Evolutionary conservation across 2,888 invertebrate genomes (phyloP).

Genomic region (Chesias legatella): DNA sequence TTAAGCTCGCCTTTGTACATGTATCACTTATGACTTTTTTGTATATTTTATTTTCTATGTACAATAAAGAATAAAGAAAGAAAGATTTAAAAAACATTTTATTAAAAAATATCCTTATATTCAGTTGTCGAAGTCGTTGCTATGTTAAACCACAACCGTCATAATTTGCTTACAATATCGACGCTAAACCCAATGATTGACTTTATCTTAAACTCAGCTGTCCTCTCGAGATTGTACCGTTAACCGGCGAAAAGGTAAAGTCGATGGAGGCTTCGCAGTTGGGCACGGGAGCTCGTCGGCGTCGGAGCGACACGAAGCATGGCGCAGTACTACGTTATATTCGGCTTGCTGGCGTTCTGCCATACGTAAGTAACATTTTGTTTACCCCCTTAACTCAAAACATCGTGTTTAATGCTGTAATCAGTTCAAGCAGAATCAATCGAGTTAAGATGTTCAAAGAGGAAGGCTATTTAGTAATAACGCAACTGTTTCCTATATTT

Average conservation of each 20-base stretch:
- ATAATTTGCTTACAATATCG: constrained; percentile 22
- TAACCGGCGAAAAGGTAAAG: constrained; percentile 26
- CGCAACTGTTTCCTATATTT: no score
- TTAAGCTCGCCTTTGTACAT: no score
- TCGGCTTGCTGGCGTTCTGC: constrained; percentile 57
- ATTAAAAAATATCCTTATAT: no score
- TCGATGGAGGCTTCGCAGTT: constrained; percentile 37
- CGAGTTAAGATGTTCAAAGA: no score
- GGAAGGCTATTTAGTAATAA: no score
- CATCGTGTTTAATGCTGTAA: constrained; percentile 9
- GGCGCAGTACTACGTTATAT: constrained; percentile 40
- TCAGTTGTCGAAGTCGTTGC: constrained; percentile 10
- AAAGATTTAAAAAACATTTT: no score
- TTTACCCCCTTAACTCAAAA: constrained; percentile 34
- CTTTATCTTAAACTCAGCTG: constrained; percentile 41
- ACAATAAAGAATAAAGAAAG: no score
- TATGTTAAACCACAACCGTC: constrained; percentile 1
- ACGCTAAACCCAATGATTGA: constrained; percentile 26
- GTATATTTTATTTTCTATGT: no score
- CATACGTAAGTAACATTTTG: constrained; percentile 56
- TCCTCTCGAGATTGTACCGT: constrained; percentile 46
- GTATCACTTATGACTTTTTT: no score
- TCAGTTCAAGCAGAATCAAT: background rate
- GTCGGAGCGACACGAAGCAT: constrained; percentile 48
- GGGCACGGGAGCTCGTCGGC: constrained; percentile 39